Evolutionary conservation across 1,140 invertebrate genomes (phyloP).

Genomic region (Drosophila mayri): DNA sequence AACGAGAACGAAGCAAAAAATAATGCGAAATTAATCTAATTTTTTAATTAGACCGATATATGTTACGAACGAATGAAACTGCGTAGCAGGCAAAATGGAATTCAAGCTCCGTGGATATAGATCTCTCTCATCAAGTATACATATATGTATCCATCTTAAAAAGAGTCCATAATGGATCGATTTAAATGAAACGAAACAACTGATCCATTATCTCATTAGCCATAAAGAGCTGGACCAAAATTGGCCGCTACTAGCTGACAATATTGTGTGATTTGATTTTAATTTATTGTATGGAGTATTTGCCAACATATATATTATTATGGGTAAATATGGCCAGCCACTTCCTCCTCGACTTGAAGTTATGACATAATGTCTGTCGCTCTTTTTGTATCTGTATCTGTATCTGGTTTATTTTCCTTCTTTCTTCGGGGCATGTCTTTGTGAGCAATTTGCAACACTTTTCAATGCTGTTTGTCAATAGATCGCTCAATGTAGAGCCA

Average conservation of each 20-base stretch:
- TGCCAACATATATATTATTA: conserved; percentile 26
- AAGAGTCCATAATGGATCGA: conserved; percentile 21
- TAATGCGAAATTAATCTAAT: conserved; percentile 49
- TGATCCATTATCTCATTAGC: conserved; percentile 48
- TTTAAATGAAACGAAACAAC: conserved; percentile 25
- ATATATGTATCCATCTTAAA: conserved; percentile 3
- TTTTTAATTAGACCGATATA: conserved; percentile 46
- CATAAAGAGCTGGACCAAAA: conserved; percentile 28
- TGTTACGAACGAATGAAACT: conserved; percentile 22
- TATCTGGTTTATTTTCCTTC: conserved; percentile 19
- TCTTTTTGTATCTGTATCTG: background rate
- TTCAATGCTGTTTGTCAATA: conserved; percentile 76
- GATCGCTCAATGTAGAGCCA: conserved; percentile 12
- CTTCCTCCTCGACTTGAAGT: conserved; percentile 41
- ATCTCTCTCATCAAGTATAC: conserved; percentile 4
- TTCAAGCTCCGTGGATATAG: conserved; percentile 14
- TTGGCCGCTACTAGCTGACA: conserved; percentile 45
- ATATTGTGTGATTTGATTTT: conserved; percentile 23
- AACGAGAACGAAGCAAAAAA: conserved; percentile 21
- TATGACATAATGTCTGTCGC: conserved; percentile 52
- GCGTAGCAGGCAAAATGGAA: conserved; percentile 42
- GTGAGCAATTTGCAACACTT: conserved; percentile 58
- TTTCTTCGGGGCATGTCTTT: conserved; percentile 15
- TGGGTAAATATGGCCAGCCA: conserved; percentile 60
- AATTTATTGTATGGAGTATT: conserved; percentile 28